Percentiles rank a stretch among this genome's conserved stretches.
Conservation (phyloP, 2,113 vertebrate genomes). For the Puma concolor region DNA sequence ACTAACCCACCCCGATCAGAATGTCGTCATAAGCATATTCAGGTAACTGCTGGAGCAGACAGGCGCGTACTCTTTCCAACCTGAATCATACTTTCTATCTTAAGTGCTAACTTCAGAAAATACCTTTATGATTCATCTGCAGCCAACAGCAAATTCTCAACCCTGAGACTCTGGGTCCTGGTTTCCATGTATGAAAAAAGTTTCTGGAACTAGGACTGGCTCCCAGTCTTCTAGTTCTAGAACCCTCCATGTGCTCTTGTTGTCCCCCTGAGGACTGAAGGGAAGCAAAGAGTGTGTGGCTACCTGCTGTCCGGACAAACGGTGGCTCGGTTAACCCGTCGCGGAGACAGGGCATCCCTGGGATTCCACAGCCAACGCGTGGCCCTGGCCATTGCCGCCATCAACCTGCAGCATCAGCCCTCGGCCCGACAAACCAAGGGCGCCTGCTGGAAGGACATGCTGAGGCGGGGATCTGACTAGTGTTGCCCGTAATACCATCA, state of each 20-base stretch:
- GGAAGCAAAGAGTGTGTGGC: background rate
- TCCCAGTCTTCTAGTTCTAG: too few relatives aligned
- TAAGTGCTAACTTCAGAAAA: background rate
- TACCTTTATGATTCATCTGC: background rate
- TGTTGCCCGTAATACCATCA: background rate
- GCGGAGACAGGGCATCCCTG: background rate
- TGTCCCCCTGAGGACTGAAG: background rate
- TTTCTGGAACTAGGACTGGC: background rate
- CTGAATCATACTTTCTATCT: background rate
- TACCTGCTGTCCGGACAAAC: background rate
- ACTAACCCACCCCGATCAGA: too few relatives aligned
- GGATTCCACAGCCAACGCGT: background rate
- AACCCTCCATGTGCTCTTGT: rapidly evolving
- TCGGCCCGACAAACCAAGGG: background rate
- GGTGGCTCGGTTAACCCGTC: rapidly evolving
- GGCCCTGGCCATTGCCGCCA: background rate
- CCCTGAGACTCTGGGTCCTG: background rate
- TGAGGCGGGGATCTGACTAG: rapidly evolving
- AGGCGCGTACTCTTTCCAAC: background rate
- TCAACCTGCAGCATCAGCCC: rapidly evolving
- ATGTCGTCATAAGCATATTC: rapidly evolving
- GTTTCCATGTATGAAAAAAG: background rate
- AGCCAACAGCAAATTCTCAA: background rate
- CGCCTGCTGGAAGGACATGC: background rate
- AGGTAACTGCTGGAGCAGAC: background rate